Evolutionary conservation across 2,113 vertebrate species (phyloP).

Genomic region (Balaenoptera acutorostrata): DNA sequence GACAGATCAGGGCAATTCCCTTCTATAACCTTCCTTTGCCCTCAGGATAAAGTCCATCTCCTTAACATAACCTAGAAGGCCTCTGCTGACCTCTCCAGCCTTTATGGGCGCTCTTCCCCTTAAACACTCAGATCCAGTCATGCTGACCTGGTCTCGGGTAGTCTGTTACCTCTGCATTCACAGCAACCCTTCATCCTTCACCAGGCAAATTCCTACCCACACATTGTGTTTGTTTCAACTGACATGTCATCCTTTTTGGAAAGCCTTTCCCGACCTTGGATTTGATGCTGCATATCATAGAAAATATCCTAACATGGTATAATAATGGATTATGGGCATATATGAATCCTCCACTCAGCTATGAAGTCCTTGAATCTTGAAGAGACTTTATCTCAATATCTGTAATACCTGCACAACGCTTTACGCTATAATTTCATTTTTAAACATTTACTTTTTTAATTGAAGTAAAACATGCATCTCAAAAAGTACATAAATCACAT

Average conservation of each 20-base stretch:
- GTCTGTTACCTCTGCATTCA: too few species aligned
- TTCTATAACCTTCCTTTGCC: neutral
- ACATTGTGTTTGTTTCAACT: neutral
- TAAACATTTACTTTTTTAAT: neutral
- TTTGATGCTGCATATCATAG: neutral
- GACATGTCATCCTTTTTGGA: neutral
- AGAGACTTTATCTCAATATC: neutral
- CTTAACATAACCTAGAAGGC: neutral
- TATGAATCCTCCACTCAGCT: neutral
- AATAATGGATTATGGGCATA: neutral
- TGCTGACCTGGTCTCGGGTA: neutral
- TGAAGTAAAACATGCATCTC: neutral
- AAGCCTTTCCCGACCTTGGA: neutral
- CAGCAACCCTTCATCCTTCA: neutral
- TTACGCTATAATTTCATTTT: neutral
- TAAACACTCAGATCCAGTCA: neutral
- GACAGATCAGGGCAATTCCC: neutral
- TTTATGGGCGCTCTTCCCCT: neutral
- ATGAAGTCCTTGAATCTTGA: neutral
- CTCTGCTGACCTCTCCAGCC: neutral
- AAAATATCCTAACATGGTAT: neutral
- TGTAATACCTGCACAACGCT: neutral
- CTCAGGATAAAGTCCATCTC: neutral
- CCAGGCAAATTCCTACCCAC: neutral
- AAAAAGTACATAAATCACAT: neutral